Evolutionary conservation across 1,140 invertebrate genomes (phyloP), one percentile per base, ranked within the genome.

Genomic region (Grapholita molesta): DNA sequence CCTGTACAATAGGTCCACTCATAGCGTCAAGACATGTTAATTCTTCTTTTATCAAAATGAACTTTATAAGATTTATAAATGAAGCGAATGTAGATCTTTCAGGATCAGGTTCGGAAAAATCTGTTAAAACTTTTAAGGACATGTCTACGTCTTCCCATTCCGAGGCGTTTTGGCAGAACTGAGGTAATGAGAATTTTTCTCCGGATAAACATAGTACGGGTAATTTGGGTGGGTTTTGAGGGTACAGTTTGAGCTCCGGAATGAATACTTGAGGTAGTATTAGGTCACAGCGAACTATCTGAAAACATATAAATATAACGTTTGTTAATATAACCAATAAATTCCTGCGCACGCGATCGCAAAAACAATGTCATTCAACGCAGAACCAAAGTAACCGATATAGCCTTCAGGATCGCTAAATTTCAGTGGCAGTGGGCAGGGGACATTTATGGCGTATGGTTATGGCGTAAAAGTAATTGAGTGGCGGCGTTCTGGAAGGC

Each of bases 1-100:
- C 24, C 30, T 61, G 12, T 61, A 61, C 9, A 2, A 15, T 61
- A 15, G 55, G 25, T 9, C 42, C 42, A 8, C 42, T 48, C 42
- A 61, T 28, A 18, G 23, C 25, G 12, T 61, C 55, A 2, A 48
- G n/a, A 4, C 55, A 61, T n/a, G 55, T 21, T 8, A 61, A 12
- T 6, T 61, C 55, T 61, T 61, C 55, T 28, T 61, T 61, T n/a
- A 61, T 28, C 11, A 61, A 1, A n/a, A 61, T 61, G 55, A 61
- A 61, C 7, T 61, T 61, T 6, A 61, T 61, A 8, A 61, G 25
- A 21, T 61, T 61, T 0, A 61, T 61, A 7, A 61, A 30, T 6
- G 55, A 18, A 12, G 55, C 25, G 25, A 61, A 61, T 1, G 55
- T 15, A 2, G 55, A 61, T 15, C 24, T 61, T 15, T 61, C 55